Evolutionary conservation across 2,113 vertebrate species (phyloP), one percentile per base, ranked within the genome.

Genomic region (Atlantisia rogersi): DNA sequence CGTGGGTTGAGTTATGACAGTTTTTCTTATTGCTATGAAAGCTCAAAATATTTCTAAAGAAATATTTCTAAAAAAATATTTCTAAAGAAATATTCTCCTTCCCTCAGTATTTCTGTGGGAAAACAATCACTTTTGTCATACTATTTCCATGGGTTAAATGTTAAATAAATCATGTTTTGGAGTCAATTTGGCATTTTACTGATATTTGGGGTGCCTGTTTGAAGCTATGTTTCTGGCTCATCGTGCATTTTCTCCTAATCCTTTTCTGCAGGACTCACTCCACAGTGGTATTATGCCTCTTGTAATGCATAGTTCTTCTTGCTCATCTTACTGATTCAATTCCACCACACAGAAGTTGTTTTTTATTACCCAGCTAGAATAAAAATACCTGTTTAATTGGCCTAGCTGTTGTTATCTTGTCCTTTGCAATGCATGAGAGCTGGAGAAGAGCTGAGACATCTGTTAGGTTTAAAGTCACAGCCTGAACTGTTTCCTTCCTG

Each of bases 1-100:
- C 58, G 84, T 91, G 82, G 50, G 56, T 29, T 93, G 86, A 91
- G 46, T 82, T 55, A 58, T 87, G 86, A 80, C 63, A 69, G 69
- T 29, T 93, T 50, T 79, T 63, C 31, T 82, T 19, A 67, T 81
- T 93, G 67, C 90, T 93, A 44, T 35, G 59, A 88, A 82, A 86
- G 32, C 82, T 94, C 75, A 70, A 77, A 96, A 86, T 16, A 44
- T 75, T 92, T 90, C 59, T 50, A 53, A 88, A 68, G 70, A 77
- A 97, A 86, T 16, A 44, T 75, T 92, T 90, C 55, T 55, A 42
- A 42, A 42, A 70, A 77, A 96, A 86, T 16, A 44, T 75, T 92
- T 90, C 59, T 50, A 53, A 88, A 68, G 70, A 77, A 97, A 86
- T 16, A 44, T 75, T 92, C 35, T 35, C 35, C 35, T 35, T 35